These are phyloP conservation scores for Polyommatus iphigenia DNA, from an alignment of 2,888 invertebrate species.

Conservation along the genomic window DNA sequence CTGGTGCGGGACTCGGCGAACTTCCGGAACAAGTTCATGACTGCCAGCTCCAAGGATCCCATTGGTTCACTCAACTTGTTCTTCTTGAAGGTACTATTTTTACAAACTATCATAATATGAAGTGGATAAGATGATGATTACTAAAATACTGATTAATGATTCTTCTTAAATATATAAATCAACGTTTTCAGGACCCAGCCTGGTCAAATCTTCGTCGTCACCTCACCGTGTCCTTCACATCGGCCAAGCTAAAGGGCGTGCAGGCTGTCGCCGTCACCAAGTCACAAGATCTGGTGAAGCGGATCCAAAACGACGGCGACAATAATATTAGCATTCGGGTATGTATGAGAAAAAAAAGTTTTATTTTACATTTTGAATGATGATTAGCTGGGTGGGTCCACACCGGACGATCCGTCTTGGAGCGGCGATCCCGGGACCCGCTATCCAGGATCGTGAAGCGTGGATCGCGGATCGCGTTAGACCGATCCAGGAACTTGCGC, in stretches of 20 bases:
- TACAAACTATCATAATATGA: too few species aligned
- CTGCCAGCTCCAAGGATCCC: slow-evolving; percentile 55
- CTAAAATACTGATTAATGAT: not conserved
- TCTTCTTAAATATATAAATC: not conserved
- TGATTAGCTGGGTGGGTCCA: too few species aligned
- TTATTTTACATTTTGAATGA: not conserved
- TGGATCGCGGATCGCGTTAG: too few species aligned
- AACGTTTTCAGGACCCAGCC: slow-evolving; percentile 48
- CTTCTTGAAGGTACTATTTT: slow-evolving; percentile 49
- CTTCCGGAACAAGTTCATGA: slow-evolving; percentile 54
- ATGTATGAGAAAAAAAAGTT: not conserved
- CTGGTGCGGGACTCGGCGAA: slow-evolving; percentile 56
- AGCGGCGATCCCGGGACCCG: too few species aligned
- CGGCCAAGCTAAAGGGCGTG: slow-evolving; percentile 48
- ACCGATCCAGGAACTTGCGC: too few species aligned
- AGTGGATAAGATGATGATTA: too few species aligned
- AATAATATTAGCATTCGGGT: not conserved
- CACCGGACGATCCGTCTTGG: too few species aligned
- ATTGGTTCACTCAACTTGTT: slow-evolving; percentile 56
- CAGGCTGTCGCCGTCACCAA: slow-evolving; percentile 44
- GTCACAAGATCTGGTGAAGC: slow-evolving; percentile 44
- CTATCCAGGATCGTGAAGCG: too few species aligned
- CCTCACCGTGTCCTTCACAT: slow-evolving; percentile 50
- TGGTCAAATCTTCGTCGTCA: slow-evolving; percentile 51
- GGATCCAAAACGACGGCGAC: slow-evolving; percentile 35